Conservation (phyloP, 2,797 vertebrate species). For the Lycodopsis pacificus region DNA sequence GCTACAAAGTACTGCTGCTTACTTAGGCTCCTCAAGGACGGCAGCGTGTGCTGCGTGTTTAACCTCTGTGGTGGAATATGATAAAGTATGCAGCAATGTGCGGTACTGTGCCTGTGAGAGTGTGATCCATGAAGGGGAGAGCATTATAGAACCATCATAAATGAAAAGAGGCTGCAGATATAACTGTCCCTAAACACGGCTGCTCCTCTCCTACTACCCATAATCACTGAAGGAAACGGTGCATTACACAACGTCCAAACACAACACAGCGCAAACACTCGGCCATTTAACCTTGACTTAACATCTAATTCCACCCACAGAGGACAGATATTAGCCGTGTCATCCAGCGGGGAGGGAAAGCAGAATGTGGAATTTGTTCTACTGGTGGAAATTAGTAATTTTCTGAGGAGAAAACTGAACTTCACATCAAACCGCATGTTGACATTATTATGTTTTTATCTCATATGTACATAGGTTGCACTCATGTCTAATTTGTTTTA, state of each 20-base stretch:
- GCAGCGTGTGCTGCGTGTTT: conserved; percentile 51
- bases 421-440: conserved; percentile 11
- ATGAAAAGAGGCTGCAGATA: conserved; percentile 71
- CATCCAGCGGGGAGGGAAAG: conserved; percentile 36
- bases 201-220: conserved; percentile 53
- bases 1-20: conserved; percentile 23
- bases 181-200: conserved; percentile 65
- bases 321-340: conserved; percentile 46
- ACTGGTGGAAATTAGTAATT: conserved; percentile 20
- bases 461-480: conserved; percentile 25
- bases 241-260: conserved; percentile 53
- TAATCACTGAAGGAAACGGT: conserved; percentile 59
- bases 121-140: conserved; percentile 75
- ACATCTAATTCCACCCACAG: conserved; percentile 54
- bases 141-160: conserved; percentile 75
- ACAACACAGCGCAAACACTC: conserved; percentile 46
- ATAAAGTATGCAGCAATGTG: conserved; percentile 65
- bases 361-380: conserved; percentile 34
- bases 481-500: conserved; percentile 27
- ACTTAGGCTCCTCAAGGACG: conserved; percentile 55
- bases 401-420: conserved; percentile 24
- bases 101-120: conserved; percentile 56
- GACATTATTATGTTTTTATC: conserved; percentile 31
- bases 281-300: conserved; percentile 71
- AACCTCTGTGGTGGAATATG: conserved; percentile 68